Percentiles rank a stretch among this genome's conserved stretches.
These are phyloP conservation scores for Ceratina australensis DNA, from an alignment of 1,140 invertebrate genomes.

Conservation along the genomic window DNA sequence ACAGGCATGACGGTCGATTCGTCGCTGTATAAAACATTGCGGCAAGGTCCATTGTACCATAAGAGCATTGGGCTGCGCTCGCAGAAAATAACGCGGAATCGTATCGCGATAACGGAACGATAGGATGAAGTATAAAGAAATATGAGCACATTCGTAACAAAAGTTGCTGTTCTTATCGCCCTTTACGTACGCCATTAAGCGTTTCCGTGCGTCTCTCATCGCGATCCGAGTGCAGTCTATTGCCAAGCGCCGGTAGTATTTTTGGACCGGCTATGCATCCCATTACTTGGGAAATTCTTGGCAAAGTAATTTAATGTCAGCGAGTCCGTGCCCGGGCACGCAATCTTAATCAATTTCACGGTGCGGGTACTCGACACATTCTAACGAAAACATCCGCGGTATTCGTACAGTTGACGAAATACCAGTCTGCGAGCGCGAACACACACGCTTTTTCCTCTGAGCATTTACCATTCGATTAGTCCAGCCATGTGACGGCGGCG, in stretches of 20 bases:
- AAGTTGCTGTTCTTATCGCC: conserved; percentile 22
- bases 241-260: conserved; percentile 5
- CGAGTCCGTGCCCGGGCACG: neutral
- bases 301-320: conserved; percentile 41
- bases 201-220: neutral
- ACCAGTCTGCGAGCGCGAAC: neutral
- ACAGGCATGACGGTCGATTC: neutral
- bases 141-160: conserved; percentile 23
- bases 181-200: conserved; percentile 1
- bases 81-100: neutral
- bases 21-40: conserved; percentile 20
- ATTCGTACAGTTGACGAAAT: neutral
- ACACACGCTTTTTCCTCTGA: neutral
- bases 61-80: too few relatives aligned
- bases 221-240: neutral
- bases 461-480: neutral
- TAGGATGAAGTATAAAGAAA: conserved; percentile 17
- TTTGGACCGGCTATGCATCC: conserved; percentile 25
- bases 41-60: conserved; percentile 6
- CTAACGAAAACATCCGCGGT: conserved; percentile 18
- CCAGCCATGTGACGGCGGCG: neutral
- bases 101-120: conserved; percentile 17
- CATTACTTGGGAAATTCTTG: conserved; percentile 41
- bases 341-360: conserved; percentile 48
- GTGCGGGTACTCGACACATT: conserved; percentile 2